A percentile compares a stretch with the other conserved stretches of the same genome.
Evolutionary conservation across 2,888 invertebrate genomes (phyloP).

Genomic region (Orthosia incerta): DNA sequence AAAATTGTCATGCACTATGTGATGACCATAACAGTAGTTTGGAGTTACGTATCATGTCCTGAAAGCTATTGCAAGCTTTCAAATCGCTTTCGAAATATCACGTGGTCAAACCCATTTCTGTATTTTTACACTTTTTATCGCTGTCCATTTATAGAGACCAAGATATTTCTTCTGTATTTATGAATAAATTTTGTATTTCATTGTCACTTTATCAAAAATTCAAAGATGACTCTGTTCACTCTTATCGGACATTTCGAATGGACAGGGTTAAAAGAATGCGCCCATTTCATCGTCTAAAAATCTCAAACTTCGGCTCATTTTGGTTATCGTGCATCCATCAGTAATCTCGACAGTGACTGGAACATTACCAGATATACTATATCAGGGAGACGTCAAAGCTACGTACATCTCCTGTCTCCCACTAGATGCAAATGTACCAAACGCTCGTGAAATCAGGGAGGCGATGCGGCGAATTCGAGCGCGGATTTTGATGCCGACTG

Average conservation of each 20-base stretch:
- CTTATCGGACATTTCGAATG: background rate
- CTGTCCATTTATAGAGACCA: no score
- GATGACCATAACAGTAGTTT: background rate
- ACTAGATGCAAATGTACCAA: conserved; percentile 73
- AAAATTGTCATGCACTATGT: background rate
- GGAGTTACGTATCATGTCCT: background rate
- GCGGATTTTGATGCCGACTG: conserved; percentile 49
- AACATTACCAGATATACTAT: conserved; percentile 63
- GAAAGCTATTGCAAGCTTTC: background rate
- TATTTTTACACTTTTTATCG: no score
- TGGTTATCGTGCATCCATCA: conserved; percentile 4
- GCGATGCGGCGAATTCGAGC: conserved; percentile 52
- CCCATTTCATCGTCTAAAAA: conserved; percentile 17
- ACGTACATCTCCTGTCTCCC: conserved; percentile 57
- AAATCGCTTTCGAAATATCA: no score
- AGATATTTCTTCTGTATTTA: no score
- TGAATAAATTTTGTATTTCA: no score
- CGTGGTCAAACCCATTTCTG: no score
- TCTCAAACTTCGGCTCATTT: conserved; percentile 5
- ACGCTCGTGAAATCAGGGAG: conserved; percentile 61
- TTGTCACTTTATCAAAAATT: background rate
- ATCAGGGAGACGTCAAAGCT: conserved; percentile 70
- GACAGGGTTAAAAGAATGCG: background rate
- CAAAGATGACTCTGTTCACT: background rate
- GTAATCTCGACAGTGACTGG: conserved; percentile 54